Conservation (phyloP, 2,888 invertebrate genomes). For the Carcina quercana region DNA sequence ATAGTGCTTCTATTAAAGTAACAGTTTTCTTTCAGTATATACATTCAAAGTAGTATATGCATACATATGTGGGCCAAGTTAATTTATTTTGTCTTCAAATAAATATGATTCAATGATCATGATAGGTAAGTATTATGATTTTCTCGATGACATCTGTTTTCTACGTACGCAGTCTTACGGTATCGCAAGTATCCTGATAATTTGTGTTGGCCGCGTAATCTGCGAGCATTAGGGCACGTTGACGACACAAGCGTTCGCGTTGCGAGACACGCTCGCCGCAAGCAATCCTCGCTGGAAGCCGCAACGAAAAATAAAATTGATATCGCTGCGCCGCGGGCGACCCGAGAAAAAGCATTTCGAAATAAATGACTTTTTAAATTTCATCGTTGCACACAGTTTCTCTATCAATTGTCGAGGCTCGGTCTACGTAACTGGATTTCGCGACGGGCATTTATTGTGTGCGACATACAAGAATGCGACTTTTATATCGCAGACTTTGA, state of each 20-base stretch:
- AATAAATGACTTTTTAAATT: constrained; percentile 75
- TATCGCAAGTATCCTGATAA: too few relatives aligned
- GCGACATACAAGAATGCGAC: constrained; percentile 60
- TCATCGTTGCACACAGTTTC: constrained; percentile 74
- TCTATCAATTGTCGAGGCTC: constrained; percentile 72
- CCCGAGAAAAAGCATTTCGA: constrained; percentile 72
- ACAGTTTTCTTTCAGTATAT: too few relatives aligned
- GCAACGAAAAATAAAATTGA: constrained; percentile 71
- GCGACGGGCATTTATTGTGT: constrained; percentile 68
- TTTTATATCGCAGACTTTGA: constrained; percentile 50
- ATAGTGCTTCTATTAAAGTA: too few relatives aligned
- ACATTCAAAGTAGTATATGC: too few relatives aligned
- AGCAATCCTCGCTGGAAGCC: constrained; percentile 39
- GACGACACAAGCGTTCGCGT: constrained; percentile 1
- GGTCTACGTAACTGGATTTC: constrained; percentile 66
- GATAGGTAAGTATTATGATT: too few relatives aligned
- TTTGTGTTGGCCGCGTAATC: too few relatives aligned
- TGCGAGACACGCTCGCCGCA: constrained; percentile 8
- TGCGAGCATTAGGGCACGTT: constrained; percentile 4
- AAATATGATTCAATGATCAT: too few relatives aligned
- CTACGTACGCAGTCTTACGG: too few relatives aligned
- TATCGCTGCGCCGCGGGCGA: constrained; percentile 65
- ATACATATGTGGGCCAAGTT: too few relatives aligned
- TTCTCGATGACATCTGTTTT: too few relatives aligned
- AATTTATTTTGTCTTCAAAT: too few relatives aligned